A percentile compares a stretch with the other conserved stretches of the same genome.
Evolutionary conservation across 1,140 invertebrate species (phyloP).

Genomic region (Neotoxoptera formosana): DNA sequence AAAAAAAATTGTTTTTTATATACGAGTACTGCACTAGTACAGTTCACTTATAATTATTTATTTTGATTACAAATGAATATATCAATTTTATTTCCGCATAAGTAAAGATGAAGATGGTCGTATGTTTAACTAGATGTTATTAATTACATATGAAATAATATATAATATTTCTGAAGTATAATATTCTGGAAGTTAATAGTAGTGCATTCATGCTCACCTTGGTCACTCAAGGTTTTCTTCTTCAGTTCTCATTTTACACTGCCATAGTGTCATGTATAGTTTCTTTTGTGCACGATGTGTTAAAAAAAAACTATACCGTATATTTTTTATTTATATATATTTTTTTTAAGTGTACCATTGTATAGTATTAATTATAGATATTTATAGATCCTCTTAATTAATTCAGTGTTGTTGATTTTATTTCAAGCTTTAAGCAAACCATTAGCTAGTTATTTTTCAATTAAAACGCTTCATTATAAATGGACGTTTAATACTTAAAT

Average conservation of each 20-base stretch:
- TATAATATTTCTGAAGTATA: neutral
- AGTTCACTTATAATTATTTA: neutral
- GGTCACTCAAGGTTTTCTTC: conserved; percentile 46
- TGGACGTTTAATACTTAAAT: neutral
- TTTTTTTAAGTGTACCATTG: neutral
- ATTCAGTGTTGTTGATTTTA: neutral
- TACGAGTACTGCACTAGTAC: neutral
- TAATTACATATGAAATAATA: neutral
- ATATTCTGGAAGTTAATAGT: conserved; percentile 34
- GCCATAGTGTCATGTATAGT: neutral
- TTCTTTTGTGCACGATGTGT: conserved; percentile 14
- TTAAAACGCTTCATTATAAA: neutral
- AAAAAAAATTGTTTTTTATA: neutral
- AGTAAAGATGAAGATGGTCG: neutral
- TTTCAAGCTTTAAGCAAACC: neutral
- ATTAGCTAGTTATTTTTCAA: neutral
- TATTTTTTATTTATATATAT: too few relatives aligned
- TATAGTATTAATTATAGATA: neutral
- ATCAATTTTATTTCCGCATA: neutral
- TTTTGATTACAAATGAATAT: neutral
- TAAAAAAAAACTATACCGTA: neutral
- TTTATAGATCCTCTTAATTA: neutral
- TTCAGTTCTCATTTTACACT: conserved; percentile 23
- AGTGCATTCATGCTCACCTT: conserved; percentile 49
- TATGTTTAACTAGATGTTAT: conserved; percentile 3